Conservation (phyloP, 2,113 vertebrate species). For the Anser brachyrhynchus region DNA sequence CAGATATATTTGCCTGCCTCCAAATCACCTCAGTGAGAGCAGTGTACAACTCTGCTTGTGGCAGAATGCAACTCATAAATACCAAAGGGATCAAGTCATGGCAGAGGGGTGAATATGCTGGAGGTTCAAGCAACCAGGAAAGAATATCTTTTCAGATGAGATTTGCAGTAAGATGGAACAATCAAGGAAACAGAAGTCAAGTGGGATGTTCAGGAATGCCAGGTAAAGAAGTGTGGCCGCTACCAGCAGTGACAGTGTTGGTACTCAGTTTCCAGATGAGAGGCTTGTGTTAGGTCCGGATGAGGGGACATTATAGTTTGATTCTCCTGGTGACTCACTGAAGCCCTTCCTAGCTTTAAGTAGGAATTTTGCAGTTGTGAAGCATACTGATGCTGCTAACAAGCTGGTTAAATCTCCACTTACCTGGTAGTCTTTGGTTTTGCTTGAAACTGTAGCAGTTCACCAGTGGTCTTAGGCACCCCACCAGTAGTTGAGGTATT, state of each 20-base stretch:
- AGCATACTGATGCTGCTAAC: background rate
- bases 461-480: fast-evolving
- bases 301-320: background rate
- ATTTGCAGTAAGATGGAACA: background rate
- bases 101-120: background rate
- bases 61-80: background rate
- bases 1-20: background rate
- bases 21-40: background rate
- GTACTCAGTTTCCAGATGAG: background rate
- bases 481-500: background rate
- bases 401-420: background rate
- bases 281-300: background rate
- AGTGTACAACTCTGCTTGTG: background rate
- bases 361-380: background rate
- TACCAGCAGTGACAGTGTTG: background rate
- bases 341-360: background rate
- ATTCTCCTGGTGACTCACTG: background rate
- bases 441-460: background rate
- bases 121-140: background rate
- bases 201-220: background rate
- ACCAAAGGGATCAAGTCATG: background rate
- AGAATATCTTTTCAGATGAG: background rate
- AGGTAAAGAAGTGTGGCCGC: background rate
- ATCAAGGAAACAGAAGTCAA: background rate
- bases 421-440: background rate